phyloP scores from a whole-genome alignment of 2,113 vertebrate species.

The Spermophilus dauricus region DNA sequence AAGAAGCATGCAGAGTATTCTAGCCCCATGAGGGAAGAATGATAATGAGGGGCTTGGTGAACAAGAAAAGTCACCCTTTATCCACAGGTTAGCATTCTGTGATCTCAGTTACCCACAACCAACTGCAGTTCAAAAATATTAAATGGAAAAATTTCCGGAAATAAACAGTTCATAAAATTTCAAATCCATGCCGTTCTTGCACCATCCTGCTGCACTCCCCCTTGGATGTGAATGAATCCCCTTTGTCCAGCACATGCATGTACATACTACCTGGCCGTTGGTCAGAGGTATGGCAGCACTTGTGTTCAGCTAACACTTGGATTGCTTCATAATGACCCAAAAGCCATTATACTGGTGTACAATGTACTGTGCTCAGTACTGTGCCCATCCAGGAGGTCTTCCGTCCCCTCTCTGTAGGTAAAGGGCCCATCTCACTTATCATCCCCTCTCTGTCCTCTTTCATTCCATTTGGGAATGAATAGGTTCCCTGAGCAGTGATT shows the following conservation, averaged over 20 bases:
- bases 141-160: neutral
- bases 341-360: neutral
- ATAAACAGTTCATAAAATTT: neutral
- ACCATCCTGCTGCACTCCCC: neutral
- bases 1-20: neutral
- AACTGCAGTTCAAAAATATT: neutral
- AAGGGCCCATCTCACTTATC: neutral
- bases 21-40: neutral
- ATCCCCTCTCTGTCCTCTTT: too few relatives aligned
- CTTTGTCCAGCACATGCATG: neutral
- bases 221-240: neutral
- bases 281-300: too few relatives aligned
- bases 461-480: neutral
- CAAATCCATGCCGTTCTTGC: neutral
- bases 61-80: rapidly evolving
- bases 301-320: neutral
- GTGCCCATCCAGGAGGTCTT: neutral
- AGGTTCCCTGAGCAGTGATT: neutral
- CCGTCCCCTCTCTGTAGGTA: neutral
- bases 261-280: neutral
- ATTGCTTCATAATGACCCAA: neutral
- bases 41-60: neutral
- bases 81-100: neutral
- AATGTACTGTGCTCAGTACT: too few relatives aligned
- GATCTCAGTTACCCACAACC: neutral